Evolutionary conservation across 1,140 invertebrate species (phyloP), one percentile per base, ranked within the genome.

Genomic region (Drosophila kanapiae): DNA sequence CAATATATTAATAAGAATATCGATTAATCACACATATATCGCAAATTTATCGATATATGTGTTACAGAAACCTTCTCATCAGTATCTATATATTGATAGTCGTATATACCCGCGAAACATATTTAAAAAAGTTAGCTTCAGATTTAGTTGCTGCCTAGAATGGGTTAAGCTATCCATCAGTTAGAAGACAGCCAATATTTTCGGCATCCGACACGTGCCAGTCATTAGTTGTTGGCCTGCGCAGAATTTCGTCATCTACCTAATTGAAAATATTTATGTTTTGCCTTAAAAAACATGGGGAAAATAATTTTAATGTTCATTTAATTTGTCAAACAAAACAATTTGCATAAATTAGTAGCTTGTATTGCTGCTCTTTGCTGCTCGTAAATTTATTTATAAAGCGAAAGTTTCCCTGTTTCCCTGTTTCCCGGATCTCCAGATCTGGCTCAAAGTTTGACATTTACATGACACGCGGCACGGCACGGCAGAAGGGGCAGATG

Each of bases 251-350:
- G 33, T 45, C 62, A 54, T 56, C 63, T 38, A 68, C 47, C 43
- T 72, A 71, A 72, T 72, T 51, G 43, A 72, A 72, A 60, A 72
- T 74, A 72, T 74, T 72, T 72, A 23, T 59, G 31, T 37, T 51
- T 9, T 31, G 37, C 35, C 9, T 37, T 16, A 7, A 45, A 40
- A 54, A 42, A 47, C 58, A 33, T 47, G 14, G 33, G 38, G 56
- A 14, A 53, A 76, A 78, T 78, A 58, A 58, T 67, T 78, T 71
- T 78, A 53, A 80, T 80, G 56, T 80, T 79, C 68, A 80, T 74
- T 79, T 80, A 79, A 79, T 80, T 63, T 75, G 77, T 79, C 70
- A 80, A 80, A 58, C 60, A 79, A 64, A 74, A 79, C 69, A 57
- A 67, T 82, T 82, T 82, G 65, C 72, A 82, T 72, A 80, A 76